phyloP scores from a whole-genome alignment of 2,797 vertebrate genomes.

The Megalops cyprinoides region DNA sequence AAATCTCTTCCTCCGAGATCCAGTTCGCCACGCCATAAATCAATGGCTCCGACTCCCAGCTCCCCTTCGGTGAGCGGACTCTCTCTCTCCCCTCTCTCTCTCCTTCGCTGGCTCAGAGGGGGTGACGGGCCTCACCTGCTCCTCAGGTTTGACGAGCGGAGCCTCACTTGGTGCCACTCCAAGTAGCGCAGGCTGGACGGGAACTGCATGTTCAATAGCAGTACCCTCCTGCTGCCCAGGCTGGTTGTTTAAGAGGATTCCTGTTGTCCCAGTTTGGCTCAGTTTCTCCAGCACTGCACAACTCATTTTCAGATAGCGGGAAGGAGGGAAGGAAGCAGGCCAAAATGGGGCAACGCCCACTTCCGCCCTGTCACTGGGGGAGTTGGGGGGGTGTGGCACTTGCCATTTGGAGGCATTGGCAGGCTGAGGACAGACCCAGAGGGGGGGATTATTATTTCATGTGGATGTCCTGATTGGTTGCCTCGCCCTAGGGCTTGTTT shows the following conservation, averaged over 20 bases:
- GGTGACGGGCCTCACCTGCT: too few species aligned
- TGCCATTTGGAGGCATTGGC: not conserved
- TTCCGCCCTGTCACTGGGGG: too few species aligned
- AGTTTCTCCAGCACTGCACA: not conserved
- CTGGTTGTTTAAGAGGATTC: not conserved
- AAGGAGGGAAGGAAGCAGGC: too few species aligned
- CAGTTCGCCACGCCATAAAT: slow-evolving; percentile 35
- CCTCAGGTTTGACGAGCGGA: not conserved
- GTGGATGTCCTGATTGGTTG: not conserved
- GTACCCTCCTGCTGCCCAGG: too few species aligned
- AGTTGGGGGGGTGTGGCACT: not conserved
- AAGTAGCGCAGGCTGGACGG: too few species aligned
- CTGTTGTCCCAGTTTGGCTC: not conserved
- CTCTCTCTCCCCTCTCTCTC: slow-evolving; percentile 16
- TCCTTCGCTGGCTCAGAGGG: too few species aligned
- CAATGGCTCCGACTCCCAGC: slow-evolving; percentile 23
- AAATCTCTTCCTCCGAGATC: slow-evolving; percentile 38
- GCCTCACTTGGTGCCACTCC: too few species aligned
- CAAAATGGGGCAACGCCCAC: too few species aligned
- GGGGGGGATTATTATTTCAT: slow-evolving; percentile 4
- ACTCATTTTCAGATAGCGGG: too few species aligned
- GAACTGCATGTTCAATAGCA: too few species aligned
- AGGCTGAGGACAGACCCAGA: too few species aligned
- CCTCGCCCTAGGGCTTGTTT: not conserved
- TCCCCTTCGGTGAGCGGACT: slow-evolving; percentile 22